Evolutionary conservation across 2,888 invertebrate species (phyloP).

Genomic region (Leptura quadrifasciata): DNA sequence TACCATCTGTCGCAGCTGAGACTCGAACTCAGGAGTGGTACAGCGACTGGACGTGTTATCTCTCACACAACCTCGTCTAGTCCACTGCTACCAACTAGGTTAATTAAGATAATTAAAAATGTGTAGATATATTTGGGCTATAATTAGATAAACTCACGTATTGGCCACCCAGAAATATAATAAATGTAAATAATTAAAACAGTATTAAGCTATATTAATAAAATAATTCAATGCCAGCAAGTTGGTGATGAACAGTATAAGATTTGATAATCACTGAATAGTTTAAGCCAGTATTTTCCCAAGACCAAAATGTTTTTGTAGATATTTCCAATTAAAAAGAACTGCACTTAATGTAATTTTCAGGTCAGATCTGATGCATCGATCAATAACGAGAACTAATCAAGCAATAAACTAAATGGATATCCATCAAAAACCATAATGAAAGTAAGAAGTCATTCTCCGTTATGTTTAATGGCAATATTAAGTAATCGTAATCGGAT

Average conservation of each 20-base stretch:
- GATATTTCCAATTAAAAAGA: neutral
- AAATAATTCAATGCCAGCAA: neutral
- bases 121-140: no score
- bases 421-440: constrained; percentile 38
- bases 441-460: constrained; percentile 37
- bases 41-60: no score
- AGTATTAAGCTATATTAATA: neutral
- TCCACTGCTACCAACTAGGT: no score
- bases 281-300: neutral
- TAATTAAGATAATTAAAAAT: no score
- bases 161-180: no score
- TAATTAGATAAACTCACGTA: no score
- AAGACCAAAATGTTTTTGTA: neutral
- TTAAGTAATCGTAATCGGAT: constrained; percentile 41
- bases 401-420: constrained; percentile 41
- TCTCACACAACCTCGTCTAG: no score
- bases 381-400: constrained; percentile 16
- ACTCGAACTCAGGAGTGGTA: no score
- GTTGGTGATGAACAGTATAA: neutral
- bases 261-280: neutral
- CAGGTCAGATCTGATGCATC: neutral
- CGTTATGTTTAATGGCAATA: constrained; percentile 41
- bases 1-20: no score
- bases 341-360: neutral
- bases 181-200: no score